These are phyloP conservation scores for Xestobium rufovillosum DNA, from an alignment of 2,888 invertebrate species.

Conservation along the genomic window DNA sequence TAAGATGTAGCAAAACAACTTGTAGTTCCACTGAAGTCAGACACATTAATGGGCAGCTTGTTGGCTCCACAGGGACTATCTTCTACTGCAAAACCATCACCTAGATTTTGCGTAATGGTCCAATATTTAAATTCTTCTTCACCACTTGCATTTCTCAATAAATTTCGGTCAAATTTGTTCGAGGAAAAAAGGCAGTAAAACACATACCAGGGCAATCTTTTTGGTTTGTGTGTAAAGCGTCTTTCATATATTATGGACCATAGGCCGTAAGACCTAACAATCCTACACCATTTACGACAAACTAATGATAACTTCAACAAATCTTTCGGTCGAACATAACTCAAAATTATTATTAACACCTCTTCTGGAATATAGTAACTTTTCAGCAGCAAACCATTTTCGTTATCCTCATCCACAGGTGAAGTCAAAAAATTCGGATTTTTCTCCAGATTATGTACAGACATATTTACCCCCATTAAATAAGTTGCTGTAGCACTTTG, in stretches of 20 bases:
- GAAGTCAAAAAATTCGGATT: too few relatives aligned
- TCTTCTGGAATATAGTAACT: conserved; percentile 45
- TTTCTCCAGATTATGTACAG: too few relatives aligned
- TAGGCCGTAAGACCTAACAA: conserved; percentile 38
- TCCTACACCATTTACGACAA: conserved; percentile 46
- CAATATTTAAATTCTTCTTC: conserved; percentile 40
- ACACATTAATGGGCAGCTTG: conserved; percentile 38
- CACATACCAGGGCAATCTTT: conserved; percentile 39
- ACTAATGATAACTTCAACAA: conserved; percentile 44
- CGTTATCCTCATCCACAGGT: conserved; percentile 12
- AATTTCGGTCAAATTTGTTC: conserved; percentile 43
- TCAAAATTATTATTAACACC: conserved; percentile 43
- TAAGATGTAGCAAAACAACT: conserved; percentile 52
- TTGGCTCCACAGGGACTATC: conserved; percentile 43
- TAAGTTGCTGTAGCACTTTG: too few relatives aligned
- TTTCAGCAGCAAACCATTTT: conserved; percentile 39
- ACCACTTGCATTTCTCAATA: conserved; percentile 48
- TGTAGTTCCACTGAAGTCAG: conserved; percentile 40
- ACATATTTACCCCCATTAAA: too few relatives aligned
- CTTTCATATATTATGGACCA: conserved; percentile 32
- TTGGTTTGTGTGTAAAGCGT: conserved; percentile 26
- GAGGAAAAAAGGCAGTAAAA: conserved; percentile 42
- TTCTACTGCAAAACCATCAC: conserved; percentile 46
- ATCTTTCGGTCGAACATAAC: conserved; percentile 37
- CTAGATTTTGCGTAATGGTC: conserved; percentile 39